Percentiles rank a stretch among this genome's conserved stretches.
Conservation (phyloP, 2,113 vertebrate species). For the Tricholaema leucomelas region DNA sequence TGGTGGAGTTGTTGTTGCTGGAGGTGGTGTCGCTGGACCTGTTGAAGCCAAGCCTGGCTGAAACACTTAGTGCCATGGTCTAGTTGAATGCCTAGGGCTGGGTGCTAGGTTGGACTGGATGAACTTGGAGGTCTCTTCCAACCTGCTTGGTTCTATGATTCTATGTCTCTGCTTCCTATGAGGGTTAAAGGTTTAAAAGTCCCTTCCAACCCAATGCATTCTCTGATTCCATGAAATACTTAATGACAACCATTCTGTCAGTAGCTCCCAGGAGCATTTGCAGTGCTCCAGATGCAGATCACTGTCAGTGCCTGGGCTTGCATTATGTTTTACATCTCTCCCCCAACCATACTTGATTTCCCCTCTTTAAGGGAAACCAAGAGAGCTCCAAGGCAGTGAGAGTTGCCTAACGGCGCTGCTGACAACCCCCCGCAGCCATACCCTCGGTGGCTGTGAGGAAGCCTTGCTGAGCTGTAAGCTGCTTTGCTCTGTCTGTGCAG, state of each 20-base stretch:
- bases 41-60: no score
- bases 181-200: no score
- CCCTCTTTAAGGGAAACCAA: background rate
- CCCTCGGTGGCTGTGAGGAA: background rate
- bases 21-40: no score
- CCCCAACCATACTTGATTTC: background rate
- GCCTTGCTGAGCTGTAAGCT: background rate
- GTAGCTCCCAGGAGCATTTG: background rate
- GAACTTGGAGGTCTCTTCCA: no score
- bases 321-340: background rate
- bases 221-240: background rate
- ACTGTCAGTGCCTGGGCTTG: background rate
- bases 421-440: background rate
- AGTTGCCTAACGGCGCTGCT: background rate
- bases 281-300: background rate
- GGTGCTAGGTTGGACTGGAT: no score
- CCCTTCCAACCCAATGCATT: no score
- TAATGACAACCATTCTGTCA: background rate
- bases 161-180: no score
- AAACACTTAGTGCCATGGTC: no score
- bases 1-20: no score
- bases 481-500: conserved; percentile 75
- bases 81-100: no score
- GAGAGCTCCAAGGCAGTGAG: background rate
- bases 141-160: no score